These are phyloP conservation scores for Vollenhovia emeryi DNA, from an alignment of 1,140 invertebrate species.

Conservation along the genomic window DNA sequence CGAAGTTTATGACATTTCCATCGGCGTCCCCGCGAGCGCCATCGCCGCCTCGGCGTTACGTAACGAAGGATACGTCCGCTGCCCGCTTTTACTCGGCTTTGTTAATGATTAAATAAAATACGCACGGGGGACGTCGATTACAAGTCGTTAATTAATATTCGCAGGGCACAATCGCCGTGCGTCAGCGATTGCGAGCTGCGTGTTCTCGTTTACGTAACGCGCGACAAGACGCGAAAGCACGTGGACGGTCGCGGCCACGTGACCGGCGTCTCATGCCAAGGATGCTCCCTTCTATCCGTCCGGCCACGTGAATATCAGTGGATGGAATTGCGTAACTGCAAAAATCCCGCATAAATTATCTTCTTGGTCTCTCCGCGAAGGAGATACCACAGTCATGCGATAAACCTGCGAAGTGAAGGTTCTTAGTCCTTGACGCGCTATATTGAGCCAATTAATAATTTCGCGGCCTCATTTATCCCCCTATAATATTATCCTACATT, in stretches of 20 bases:
- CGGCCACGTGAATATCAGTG: background rate
- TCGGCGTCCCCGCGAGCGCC: background rate
- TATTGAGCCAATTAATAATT: background rate
- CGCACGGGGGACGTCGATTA: background rate
- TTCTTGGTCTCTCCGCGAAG: background rate
- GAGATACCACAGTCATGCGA: background rate
- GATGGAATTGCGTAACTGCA: background rate
- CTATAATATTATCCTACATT: no score
- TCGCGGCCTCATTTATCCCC: no score
- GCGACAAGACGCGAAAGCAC: background rate
- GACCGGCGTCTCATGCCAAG: background rate
- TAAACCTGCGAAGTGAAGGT: background rate
- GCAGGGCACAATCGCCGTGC: background rate
- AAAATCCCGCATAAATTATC: background rate
- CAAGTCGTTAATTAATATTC: slow-evolving; percentile 36
- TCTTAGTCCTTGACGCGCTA: background rate
- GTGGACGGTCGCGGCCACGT: slow-evolving; percentile 11
- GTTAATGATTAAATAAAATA: slow-evolving; percentile 19
- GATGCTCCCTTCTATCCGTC: background rate
- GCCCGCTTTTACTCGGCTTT: background rate
- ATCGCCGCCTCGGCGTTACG: background rate
- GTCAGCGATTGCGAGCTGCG: background rate
- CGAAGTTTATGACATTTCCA: background rate
- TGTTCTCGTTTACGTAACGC: background rate
- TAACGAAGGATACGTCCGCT: background rate